Base-by-base conservation (phyloP, 1,140 invertebrate species). In the Berghia stephanieae region DNA sequence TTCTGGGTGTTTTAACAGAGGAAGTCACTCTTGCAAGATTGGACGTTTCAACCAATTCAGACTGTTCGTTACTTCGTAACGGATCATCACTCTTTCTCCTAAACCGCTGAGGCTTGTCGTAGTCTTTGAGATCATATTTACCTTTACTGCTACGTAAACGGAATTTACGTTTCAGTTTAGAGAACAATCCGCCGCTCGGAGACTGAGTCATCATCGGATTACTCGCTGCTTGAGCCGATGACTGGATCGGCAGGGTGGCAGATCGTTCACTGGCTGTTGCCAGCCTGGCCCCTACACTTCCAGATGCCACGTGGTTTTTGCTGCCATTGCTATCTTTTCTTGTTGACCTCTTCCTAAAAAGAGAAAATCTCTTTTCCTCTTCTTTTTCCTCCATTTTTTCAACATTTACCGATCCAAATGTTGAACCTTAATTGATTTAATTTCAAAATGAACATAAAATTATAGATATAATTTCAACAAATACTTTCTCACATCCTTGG, bases 121-220 rank as follows among this genome's bases (percentile, higher is more conserved):
- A 75, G 34, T 2, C 3, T 49, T 76, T 76, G 8, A 76, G 42
- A 44, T 76, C 74, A 44, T 76, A 76, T 34, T 76, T 76, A 2
- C 74, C 74, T 42, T 76, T 76, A n/a, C 74, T 76, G n/a, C 63
- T 44, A n/a, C n/a, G n/a, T 27, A 76, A 5, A 44, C 63, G 74
- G n/a, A 76, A 68, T 36, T 44, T 66, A 27, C 74, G 38, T 21
- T 43, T 66, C 8, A 76, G 74, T 44, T 68, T 76, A 36, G 74
- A 67, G 60, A 76, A 76, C 24, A 76, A n/a, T n/a, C 74, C 74
- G 16, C 46, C 57, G 52, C 74, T 68, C 21, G 38, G 60, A 2
- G 74, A 49, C 42, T 76, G 60, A 38, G 74, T 43, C 63, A 76
- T 46, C 3, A 27, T 31, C 18, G n/a, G n/a, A n/a, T n/a, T n/a